Percentiles rank a stretch among this genome's conserved stretches.
Evolutionary conservation across 92 coral and sea anemone species (phyloP).

Genomic region (Umimayanthus chanpuru): DNA sequence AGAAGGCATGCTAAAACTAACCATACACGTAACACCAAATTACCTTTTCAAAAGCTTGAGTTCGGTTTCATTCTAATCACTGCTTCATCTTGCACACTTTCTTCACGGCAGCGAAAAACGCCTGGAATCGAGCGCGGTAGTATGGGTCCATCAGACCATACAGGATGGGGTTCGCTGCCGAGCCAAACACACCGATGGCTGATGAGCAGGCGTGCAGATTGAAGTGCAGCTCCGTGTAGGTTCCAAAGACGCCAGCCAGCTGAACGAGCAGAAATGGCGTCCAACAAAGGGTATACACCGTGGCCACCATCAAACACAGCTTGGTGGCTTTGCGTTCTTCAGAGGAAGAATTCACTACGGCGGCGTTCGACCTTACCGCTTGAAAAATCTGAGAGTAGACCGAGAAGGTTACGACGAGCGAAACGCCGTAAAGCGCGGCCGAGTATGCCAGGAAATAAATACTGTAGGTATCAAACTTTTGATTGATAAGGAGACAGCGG

Average conservation of each 20-base stretch:
- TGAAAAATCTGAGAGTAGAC: constrained; percentile 58
- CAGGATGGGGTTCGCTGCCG: constrained; percentile 80
- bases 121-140: constrained; percentile 55
- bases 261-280: constrained; percentile 90
- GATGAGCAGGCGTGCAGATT: constrained; percentile 95
- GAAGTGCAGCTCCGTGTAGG: constrained; percentile 84
- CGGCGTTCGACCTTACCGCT: constrained; percentile 49
- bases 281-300: constrained; percentile 88
- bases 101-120: constrained; percentile 32
- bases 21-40: neutral
- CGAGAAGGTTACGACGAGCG: constrained; percentile 64
- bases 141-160: constrained; percentile 83
- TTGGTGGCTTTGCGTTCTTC: constrained; percentile 84
- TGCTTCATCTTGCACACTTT: constrained; percentile 18
- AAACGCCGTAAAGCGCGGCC: constrained; percentile 73
- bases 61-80: neutral
- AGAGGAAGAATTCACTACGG: constrained; percentile 73
- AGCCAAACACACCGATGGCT: constrained; percentile 89
- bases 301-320: constrained; percentile 79
- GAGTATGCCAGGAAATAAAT: constrained; percentile 81
- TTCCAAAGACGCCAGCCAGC: constrained; percentile 80
- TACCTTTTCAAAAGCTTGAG: neutral
- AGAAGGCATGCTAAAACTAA: too few species aligned
- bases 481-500: constrained; percentile 87
- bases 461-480: constrained; percentile 68